Percentiles rank a stretch among this genome's conserved stretches.
phyloP scores from a whole-genome alignment of 2,113 vertebrate genomes.

The Pelecanoides urinatrix region DNA sequence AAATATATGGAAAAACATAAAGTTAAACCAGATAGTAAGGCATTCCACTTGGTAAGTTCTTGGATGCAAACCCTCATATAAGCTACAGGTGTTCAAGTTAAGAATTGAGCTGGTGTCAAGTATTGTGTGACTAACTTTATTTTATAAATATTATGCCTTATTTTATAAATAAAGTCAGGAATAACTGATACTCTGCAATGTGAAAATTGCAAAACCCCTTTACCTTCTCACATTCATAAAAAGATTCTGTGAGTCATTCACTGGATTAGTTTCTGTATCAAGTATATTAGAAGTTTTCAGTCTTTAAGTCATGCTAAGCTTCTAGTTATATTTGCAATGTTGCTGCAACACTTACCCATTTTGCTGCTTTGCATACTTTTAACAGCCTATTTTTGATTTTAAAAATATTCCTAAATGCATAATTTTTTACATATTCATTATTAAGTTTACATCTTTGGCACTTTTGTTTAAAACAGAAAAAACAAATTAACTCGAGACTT shows the following conservation, averaged over 20 bases:
- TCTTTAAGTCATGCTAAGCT: neutral
- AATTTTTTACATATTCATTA: neutral
- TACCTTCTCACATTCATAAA: neutral
- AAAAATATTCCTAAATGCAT: neutral
- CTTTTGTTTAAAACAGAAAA: neutral
- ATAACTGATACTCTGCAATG: neutral
- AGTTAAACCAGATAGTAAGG: slow-evolving; percentile 99
- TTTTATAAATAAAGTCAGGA: neutral
- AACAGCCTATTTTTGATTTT: neutral
- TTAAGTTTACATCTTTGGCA: neutral
- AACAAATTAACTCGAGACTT: neutral
- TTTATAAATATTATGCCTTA: neutral
- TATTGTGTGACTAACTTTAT: neutral
- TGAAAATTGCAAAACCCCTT: neutral
- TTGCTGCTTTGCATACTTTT: neutral
- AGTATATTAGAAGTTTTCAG: neutral
- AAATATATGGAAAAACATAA: slow-evolving; percentile 99
- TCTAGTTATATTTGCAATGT: neutral
- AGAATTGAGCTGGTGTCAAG: neutral
- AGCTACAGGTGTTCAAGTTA: neutral
- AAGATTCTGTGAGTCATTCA: neutral
- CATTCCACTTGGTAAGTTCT: slow-evolving; percentile 96
- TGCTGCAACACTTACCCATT: neutral
- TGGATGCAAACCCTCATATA: neutral
- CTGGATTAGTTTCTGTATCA: neutral